These are phyloP conservation scores for Tetramorium parvispinum DNA, from an alignment of 1,140 invertebrate genomes.

Conservation along the genomic window DNA sequence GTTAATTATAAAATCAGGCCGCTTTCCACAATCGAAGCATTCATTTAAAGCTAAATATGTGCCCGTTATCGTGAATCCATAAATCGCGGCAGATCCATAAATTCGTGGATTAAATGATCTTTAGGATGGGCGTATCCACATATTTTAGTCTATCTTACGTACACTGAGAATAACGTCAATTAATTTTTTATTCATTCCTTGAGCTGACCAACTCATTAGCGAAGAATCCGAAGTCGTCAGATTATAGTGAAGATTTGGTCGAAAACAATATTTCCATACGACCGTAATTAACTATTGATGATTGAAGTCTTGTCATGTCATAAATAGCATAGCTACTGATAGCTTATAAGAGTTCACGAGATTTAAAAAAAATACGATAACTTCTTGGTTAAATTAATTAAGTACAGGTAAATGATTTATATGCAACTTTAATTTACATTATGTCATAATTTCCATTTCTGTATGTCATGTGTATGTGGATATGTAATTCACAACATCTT, in stretches of 20 bases:
- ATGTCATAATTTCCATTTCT: not conserved
- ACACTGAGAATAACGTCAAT: not conserved
- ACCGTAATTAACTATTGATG: not conserved
- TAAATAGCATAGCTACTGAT: too few species aligned
- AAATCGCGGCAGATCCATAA: not conserved
- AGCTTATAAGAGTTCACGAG: not conserved
- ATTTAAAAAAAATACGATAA: not conserved
- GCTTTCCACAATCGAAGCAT: not conserved
- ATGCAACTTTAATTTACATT: not conserved
- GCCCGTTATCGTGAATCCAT: not conserved
- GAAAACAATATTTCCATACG: conserved; percentile 6
- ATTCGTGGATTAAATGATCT: not conserved
- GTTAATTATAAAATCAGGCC: conserved; percentile 8
- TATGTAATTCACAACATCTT: not conserved
- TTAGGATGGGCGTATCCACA: not conserved
- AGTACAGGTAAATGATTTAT: not conserved
- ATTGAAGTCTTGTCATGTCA: not conserved
- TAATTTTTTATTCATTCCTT: conserved; percentile 10
- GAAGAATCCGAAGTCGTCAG: not conserved
- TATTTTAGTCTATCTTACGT: conserved; percentile 15
- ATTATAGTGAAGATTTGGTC: not conserved
- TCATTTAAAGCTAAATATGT: not conserved
- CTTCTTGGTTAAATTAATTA: not conserved
- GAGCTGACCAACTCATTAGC: not conserved
- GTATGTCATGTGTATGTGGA: not conserved